Evolutionary conservation across 2,113 vertebrate genomes (phyloP).

Genomic region (Emydocephalus ijimae): DNA sequence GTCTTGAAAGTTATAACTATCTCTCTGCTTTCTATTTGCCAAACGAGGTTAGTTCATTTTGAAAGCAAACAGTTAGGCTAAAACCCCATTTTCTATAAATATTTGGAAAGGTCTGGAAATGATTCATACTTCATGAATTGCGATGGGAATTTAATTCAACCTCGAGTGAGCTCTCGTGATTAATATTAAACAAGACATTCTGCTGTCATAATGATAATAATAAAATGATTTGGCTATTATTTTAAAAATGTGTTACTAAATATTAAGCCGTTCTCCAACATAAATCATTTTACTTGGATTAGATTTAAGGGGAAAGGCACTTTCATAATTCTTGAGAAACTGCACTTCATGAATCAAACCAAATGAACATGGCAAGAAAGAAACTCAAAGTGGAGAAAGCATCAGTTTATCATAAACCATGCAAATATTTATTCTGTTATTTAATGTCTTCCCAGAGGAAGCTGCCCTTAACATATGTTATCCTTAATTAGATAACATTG

Average conservation of each 20-base stretch:
- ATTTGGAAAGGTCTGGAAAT: constrained; percentile 55
- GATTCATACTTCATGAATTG: constrained; percentile 59
- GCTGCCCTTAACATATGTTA: constrained; percentile 69
- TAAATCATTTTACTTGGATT: constrained; percentile 48
- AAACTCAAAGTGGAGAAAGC: constrained; percentile 60
- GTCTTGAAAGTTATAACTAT: not conserved
- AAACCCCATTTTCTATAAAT: constrained; percentile 40
- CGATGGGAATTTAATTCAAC: constrained; percentile 56
- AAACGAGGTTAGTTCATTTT: constrained; percentile 1
- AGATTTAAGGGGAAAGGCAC: constrained; percentile 54
- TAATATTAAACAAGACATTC: constrained; percentile 61
- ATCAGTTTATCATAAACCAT: constrained; percentile 73
- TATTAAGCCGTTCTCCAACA: constrained; percentile 63
- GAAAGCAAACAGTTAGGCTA: constrained; percentile 3
- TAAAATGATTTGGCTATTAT: constrained; percentile 60
- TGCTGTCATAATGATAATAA: constrained; percentile 57
- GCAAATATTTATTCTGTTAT: constrained; percentile 78
- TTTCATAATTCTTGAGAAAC: constrained; percentile 64
- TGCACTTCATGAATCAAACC: constrained; percentile 54
- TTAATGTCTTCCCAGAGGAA: constrained; percentile 74
- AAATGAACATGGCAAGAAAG: constrained; percentile 62
- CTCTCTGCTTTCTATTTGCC: not conserved
- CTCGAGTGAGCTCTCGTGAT: constrained; percentile 55
- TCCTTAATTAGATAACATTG: constrained; percentile 71
- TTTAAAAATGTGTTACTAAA: constrained; percentile 66